Percentiles rank a stretch among this genome's conserved stretches.
phyloP scores from a whole-genome alignment of 2,888 invertebrate species.

The Dasypogon diadema region DNA sequence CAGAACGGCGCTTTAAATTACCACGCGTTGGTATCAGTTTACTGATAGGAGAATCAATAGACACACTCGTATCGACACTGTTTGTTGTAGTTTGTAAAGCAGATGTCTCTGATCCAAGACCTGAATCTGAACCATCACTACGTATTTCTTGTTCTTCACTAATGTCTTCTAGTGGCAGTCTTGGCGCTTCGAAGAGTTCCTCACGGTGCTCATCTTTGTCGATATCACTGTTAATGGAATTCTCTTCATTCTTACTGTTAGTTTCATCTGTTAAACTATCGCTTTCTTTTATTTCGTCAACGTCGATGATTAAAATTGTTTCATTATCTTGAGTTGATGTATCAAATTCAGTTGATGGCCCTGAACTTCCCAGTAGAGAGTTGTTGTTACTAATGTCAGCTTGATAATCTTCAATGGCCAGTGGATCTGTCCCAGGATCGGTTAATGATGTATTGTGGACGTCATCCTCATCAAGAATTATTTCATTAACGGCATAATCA shows the following conservation, averaged over 20 bases:
- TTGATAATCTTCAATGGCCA: conserved; percentile 66
- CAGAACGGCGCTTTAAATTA: conserved; percentile 75
- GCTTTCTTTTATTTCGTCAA: conserved; percentile 54
- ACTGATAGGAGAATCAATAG: conserved; percentile 31
- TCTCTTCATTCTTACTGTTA: conserved; percentile 7
- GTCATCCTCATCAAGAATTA: conserved; percentile 62
- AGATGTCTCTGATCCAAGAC: conserved; percentile 79
- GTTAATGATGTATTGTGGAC: conserved; percentile 63
- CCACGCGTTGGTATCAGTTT: conserved; percentile 70
- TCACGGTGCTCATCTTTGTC: conserved; percentile 22
- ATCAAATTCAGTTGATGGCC: conserved; percentile 46
- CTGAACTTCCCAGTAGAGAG: conserved; percentile 50
- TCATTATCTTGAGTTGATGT: conserved; percentile 52
- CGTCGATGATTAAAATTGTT: conserved; percentile 57
- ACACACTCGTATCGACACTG: conserved; percentile 57
- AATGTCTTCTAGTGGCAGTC: conserved; percentile 58
- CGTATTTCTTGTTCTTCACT: conserved; percentile 75
- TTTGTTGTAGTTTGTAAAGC: conserved; percentile 57
- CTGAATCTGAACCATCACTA: conserved; percentile 88
- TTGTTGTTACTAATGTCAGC: conserved; percentile 54
- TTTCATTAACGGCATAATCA: conserved; percentile 59
- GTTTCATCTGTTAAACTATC: conserved; percentile 4
- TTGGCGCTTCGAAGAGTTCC: conserved; percentile 20
- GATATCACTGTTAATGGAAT: background rate
- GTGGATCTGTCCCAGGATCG: conserved; percentile 65